Conservation (phyloP, 2,113 vertebrate species). For the Neodontobutis hainanensis region DNA sequence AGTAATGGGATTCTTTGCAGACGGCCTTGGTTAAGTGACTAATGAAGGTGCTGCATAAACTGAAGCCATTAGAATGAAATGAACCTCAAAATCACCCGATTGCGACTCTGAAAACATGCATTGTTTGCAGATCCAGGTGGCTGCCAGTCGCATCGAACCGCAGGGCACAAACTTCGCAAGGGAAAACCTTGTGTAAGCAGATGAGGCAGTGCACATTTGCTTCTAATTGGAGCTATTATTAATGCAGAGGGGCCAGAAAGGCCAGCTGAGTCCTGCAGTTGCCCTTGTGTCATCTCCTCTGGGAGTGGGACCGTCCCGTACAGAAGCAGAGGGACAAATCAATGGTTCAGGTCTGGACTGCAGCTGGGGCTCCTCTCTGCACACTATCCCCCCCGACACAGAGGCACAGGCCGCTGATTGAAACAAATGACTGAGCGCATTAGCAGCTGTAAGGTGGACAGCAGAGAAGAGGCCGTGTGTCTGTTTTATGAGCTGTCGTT, state of each 20-base stretch:
- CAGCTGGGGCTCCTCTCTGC: conserved; percentile 64
- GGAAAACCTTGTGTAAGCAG: conserved; percentile 27
- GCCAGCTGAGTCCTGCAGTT: conserved; percentile 61
- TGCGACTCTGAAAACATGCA: background rate
- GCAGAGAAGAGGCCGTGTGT: conserved; percentile 23
- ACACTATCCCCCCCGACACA: conserved; percentile 46
- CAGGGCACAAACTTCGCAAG: background rate
- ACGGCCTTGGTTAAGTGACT: background rate
- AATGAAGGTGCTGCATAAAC: background rate
- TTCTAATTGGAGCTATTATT: conserved; percentile 64
- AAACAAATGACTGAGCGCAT: conserved; percentile 53
- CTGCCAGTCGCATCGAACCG: background rate
- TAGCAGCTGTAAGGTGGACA: conserved; percentile 49
- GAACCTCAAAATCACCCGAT: conserved; percentile 1
- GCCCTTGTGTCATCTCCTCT: conserved; percentile 48
- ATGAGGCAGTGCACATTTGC: conserved; percentile 46
- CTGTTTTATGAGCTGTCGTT: conserved; percentile 32
- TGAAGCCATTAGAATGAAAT: background rate
- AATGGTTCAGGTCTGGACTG: conserved; percentile 57
- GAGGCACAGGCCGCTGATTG: conserved; percentile 42
- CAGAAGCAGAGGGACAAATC: conserved; percentile 62
- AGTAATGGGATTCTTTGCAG: no score
- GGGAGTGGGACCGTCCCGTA: conserved; percentile 55
- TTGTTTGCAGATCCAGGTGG: conserved; percentile 1
- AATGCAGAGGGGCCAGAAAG: conserved; percentile 52